Percentiles rank a stretch among this genome's conserved stretches.
Conservation (phyloP, 2,888 invertebrate genomes). For the Timema cristinae region DNA sequence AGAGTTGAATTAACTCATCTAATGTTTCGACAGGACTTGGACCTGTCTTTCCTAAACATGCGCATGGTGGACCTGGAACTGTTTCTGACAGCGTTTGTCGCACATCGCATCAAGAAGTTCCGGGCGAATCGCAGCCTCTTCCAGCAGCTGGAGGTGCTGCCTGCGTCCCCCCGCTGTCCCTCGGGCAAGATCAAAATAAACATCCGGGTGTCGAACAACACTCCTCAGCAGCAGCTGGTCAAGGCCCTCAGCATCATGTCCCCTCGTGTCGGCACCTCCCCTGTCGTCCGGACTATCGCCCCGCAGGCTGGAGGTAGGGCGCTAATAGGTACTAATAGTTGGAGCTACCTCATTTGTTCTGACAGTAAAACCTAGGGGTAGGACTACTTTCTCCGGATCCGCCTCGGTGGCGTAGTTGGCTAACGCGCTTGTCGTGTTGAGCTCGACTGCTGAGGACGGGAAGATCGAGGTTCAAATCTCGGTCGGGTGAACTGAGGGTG, state of each 20-base stretch:
- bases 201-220: slow-evolving; percentile 40
- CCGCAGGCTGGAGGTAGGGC: slow-evolving; percentile 27
- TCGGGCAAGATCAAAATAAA: slow-evolving; percentile 62
- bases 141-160: slow-evolving; percentile 60
- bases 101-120: slow-evolving; percentile 72
- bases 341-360: too few relatives aligned
- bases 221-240: slow-evolving; percentile 18
- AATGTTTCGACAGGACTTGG: slow-evolving; percentile 54
- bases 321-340: too few relatives aligned
- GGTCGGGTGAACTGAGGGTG: too few relatives aligned
- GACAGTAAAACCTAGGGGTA: too few relatives aligned
- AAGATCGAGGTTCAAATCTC: too few relatives aligned
- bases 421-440: too few relatives aligned
- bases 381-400: too few relatives aligned
- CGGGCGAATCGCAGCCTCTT: slow-evolving; percentile 68
- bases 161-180: slow-evolving; percentile 61
- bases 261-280: slow-evolving; percentile 45
- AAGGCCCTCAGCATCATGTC: slow-evolving; percentile 27
- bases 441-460: too few relatives aligned
- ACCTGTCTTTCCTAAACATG: slow-evolving; percentile 61
- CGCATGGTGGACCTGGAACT: slow-evolving; percentile 62
- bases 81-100: slow-evolving; percentile 74
- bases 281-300: slow-evolving; percentile 42
- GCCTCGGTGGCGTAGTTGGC: too few relatives aligned
- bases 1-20: too few relatives aligned